These are phyloP conservation scores for Augiades crinisus DNA, from an alignment of 2,888 invertebrate species.

Conservation along the genomic window DNA sequence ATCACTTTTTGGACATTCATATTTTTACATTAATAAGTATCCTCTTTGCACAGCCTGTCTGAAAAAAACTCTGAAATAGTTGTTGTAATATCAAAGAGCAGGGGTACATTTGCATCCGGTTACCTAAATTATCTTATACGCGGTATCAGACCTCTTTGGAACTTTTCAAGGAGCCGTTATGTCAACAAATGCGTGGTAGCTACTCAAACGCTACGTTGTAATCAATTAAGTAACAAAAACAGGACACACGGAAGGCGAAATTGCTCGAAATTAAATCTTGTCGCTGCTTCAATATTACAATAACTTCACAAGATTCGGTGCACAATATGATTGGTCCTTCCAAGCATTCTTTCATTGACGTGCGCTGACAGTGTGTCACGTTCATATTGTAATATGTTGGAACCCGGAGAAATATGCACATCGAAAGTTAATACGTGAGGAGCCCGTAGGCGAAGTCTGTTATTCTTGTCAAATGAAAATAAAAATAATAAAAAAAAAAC, in stretches of 20 bases:
- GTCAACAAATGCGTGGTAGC: constrained; percentile 60
- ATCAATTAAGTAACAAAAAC: constrained; percentile 64
- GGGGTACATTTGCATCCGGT: constrained; percentile 32
- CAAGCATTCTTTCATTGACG: constrained; percentile 76
- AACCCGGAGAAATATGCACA: constrained; percentile 30
- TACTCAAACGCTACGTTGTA: no score
- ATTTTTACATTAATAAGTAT: constrained; percentile 72
- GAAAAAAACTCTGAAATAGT: constrained; percentile 72
- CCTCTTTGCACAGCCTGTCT: constrained; percentile 77
- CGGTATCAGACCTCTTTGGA: not conserved
- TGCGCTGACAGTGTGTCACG: constrained; percentile 74
- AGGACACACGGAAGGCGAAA: constrained; percentile 76
- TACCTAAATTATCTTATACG: constrained; percentile 22
- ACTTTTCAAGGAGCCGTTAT: constrained; percentile 15
- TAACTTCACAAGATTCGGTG: constrained; percentile 81
- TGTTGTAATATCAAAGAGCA: constrained; percentile 81
- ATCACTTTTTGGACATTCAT: constrained; percentile 76
- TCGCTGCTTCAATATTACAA: constrained; percentile 81
- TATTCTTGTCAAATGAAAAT: constrained; percentile 52
- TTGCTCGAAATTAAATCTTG: constrained; percentile 70
- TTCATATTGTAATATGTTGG: constrained; percentile 69
- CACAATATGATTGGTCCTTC: constrained; percentile 80
- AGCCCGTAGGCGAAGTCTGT: constrained; percentile 49
- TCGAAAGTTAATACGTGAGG: constrained; percentile 38
- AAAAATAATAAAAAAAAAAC: constrained; percentile 14